phyloP scores from a whole-genome alignment of 1,140 invertebrate species.

The Apis laboriosa region DNA sequence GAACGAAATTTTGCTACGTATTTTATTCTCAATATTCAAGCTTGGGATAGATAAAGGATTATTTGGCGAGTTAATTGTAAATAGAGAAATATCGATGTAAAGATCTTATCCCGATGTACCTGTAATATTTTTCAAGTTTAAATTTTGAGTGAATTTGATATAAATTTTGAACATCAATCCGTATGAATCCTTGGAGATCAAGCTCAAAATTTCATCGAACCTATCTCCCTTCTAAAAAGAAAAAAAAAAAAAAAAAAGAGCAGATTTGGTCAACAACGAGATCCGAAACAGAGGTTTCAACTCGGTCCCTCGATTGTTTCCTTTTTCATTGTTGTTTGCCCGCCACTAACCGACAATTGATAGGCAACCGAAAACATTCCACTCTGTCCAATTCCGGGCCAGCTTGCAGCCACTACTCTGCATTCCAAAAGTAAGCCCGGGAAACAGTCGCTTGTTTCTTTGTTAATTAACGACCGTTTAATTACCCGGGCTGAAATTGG shows the following conservation, averaged over 20 bases:
- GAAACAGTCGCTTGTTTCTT: constrained; percentile 23
- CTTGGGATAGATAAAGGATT: too few species aligned
- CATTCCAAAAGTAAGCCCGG: constrained; percentile 11
- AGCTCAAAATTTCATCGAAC: too few species aligned
- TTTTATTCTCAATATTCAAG: too few species aligned
- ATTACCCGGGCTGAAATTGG: constrained; percentile 34
- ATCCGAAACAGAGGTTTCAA: neutral
- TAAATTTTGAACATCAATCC: too few species aligned
- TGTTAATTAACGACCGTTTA: constrained; percentile 50
- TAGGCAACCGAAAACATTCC: constrained; percentile 24
- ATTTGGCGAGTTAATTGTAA: too few species aligned
- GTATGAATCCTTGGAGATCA: too few species aligned
- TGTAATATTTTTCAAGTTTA: too few species aligned
- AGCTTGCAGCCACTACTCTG: neutral
- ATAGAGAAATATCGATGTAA: too few species aligned
- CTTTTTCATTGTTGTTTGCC: neutral
- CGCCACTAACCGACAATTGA: constrained; percentile 7
- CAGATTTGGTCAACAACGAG: too few species aligned
- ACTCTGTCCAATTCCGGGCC: neutral
- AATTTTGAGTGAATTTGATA: too few species aligned
- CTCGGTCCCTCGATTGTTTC: neutral
- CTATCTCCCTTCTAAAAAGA: neutral
- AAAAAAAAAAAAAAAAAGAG: neutral
- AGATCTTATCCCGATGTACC: too few species aligned
- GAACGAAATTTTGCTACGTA: too few species aligned